These are phyloP conservation scores for Bubo bubo DNA, from an alignment of 2,113 vertebrate species.

Conservation along the genomic window DNA sequence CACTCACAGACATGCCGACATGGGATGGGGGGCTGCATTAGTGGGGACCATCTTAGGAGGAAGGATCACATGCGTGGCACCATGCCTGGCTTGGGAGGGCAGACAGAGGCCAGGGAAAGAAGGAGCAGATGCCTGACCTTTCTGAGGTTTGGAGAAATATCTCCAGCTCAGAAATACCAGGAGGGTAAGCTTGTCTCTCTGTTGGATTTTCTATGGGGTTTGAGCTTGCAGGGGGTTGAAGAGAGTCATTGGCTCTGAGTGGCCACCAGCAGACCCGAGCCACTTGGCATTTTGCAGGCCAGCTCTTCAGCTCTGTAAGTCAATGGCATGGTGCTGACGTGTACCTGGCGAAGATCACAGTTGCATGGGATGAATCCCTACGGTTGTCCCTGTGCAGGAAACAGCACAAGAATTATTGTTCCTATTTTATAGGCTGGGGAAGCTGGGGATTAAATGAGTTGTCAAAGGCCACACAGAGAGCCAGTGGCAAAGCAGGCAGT, in stretches of 20 bases:
- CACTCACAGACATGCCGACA: accelerated
- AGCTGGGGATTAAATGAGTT: slow-evolving; percentile 22
- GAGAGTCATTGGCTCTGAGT: neutral
- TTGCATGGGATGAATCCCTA: neutral
- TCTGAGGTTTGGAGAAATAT: neutral
- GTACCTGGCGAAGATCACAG: neutral
- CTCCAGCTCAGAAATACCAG: neutral
- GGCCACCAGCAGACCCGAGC: neutral
- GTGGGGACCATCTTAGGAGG: neutral
- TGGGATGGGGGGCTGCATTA: neutral
- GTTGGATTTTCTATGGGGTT: neutral
- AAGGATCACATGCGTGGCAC: accelerated
- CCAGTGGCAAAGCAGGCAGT: neutral
- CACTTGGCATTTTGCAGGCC: too few species aligned
- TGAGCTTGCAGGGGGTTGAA: neutral
- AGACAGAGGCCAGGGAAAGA: neutral
- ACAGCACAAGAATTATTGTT: neutral
- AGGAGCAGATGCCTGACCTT: neutral
- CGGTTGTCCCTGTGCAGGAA: neutral
- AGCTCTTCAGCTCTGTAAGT: accelerated
- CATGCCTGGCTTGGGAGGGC: neutral
- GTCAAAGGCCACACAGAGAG: slow-evolving; percentile 30
- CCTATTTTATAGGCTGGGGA: neutral
- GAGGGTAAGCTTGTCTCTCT: neutral
- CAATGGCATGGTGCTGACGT: accelerated